A percentile compares a stretch with the other conserved stretches of the same genome.
Conservation (phyloP, 2,797 vertebrate genomes). For the Chelon auratus region DNA sequence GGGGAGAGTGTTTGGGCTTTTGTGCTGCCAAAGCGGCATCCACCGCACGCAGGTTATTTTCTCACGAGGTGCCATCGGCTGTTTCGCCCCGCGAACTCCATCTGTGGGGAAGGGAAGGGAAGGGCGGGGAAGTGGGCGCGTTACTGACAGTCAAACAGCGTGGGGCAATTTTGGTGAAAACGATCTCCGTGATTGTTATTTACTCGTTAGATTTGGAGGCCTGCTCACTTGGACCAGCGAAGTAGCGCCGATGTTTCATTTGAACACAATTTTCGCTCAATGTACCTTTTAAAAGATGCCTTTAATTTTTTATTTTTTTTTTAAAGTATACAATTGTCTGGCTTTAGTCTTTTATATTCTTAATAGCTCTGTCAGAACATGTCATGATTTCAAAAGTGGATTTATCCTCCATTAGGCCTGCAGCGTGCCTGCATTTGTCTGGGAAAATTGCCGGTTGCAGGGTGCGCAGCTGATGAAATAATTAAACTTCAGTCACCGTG, state of each 20-base stretch:
- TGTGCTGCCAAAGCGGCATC: slow-evolving; percentile 32
- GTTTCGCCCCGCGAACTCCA: slow-evolving; percentile 16
- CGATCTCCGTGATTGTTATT: slow-evolving; percentile 30
- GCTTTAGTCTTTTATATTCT: neutral
- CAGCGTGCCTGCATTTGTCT: neutral
- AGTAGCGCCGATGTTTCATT: neutral
- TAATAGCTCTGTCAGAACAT: slow-evolving; percentile 18
- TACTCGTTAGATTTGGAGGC: slow-evolving; percentile 7
- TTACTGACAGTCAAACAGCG: slow-evolving; percentile 29
- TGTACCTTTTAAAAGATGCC: neutral
- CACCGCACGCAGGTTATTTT: slow-evolving; percentile 48
- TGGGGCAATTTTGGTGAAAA: slow-evolving; percentile 50
- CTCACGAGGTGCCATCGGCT: slow-evolving; percentile 31
- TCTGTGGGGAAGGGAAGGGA: slow-evolving; percentile 9
- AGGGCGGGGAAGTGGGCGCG: slow-evolving; percentile 30
- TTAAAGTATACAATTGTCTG: neutral
- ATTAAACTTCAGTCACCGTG: slow-evolving; percentile 18
- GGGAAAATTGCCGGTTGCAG: slow-evolving; percentile 26
- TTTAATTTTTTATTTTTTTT: neutral
- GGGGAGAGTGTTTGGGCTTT: slow-evolving; percentile 19
- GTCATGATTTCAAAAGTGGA: slow-evolving; percentile 2
- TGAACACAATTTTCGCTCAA: neutral
- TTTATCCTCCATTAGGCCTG: slow-evolving; percentile 4
- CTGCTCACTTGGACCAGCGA: slow-evolving; percentile 16
- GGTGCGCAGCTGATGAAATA: slow-evolving; percentile 5